Evolutionary conservation across 2,113 vertebrate species (phyloP).

Genomic region (Oostethus manadensis): DNA sequence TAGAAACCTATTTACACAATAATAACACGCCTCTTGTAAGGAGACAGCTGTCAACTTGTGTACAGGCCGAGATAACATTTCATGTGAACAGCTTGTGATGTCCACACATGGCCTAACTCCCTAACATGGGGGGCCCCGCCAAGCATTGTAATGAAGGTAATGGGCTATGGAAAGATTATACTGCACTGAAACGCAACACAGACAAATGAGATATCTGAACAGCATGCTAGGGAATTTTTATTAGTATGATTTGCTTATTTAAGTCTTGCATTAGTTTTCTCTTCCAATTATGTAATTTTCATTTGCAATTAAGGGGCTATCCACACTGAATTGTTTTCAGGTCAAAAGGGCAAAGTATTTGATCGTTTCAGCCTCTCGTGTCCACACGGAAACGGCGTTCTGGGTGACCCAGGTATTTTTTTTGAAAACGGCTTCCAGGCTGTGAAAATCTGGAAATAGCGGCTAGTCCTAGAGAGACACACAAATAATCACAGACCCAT

Average conservation of each 20-base stretch:
- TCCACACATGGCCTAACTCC: constrained; percentile 39
- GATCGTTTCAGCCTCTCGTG: too few relatives aligned
- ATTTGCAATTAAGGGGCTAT: too few relatives aligned
- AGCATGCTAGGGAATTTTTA: not conserved
- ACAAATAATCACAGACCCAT: too few relatives aligned
- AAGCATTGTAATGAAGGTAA: constrained; percentile 37
- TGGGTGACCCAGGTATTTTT: too few relatives aligned
- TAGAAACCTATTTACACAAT: constrained; percentile 63
- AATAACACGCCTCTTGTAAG: constrained; percentile 56
- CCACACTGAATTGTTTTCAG: too few relatives aligned
- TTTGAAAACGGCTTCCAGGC: too few relatives aligned
- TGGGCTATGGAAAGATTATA: constrained; percentile 5
- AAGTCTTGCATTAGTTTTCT: not conserved
- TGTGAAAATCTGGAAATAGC: too few relatives aligned
- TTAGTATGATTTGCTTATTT: not conserved
- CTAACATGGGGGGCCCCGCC: constrained; percentile 15
- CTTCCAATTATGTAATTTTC: not conserved
- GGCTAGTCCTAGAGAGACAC: too few relatives aligned
- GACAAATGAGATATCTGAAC: not conserved
- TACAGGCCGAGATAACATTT: constrained; percentile 59
- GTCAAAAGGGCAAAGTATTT: too few relatives aligned
- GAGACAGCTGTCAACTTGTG: constrained; percentile 61
- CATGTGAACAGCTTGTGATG: constrained; percentile 58
- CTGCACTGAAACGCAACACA: constrained; percentile 5
- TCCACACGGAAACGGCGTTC: too few relatives aligned